These are phyloP conservation scores for Zaprionus lineosus DNA, from an alignment of 2,888 invertebrate genomes.

Conservation along the genomic window DNA sequence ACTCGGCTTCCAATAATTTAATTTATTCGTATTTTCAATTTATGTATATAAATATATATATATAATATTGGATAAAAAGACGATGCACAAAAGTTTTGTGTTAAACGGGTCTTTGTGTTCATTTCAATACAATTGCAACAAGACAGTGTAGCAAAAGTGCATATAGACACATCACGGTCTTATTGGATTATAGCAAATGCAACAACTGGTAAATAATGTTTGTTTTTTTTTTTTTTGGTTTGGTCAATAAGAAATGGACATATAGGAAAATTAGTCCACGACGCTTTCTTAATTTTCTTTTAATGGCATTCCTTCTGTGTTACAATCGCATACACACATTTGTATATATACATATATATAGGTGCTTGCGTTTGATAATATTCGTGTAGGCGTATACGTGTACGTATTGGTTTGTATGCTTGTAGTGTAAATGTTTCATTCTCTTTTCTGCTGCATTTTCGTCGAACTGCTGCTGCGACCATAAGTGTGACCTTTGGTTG, in stretches of 20 bases:
- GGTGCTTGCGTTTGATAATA: conserved; percentile 27
- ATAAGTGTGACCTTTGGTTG: conserved; percentile 52
- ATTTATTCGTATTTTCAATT: conserved; percentile 6
- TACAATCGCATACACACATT: conserved; percentile 31
- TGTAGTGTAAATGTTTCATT: conserved; percentile 43
- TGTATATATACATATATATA: conserved; percentile 20
- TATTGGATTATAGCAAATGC: conserved; percentile 57
- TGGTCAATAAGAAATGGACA: conserved; percentile 22
- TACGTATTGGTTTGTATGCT: conserved; percentile 3
- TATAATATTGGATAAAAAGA: background rate
- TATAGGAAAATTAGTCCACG: conserved; percentile 29
- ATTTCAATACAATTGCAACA: conserved; percentile 52
- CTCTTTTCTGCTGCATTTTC: conserved; percentile 57
- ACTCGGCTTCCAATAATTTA: conserved; percentile 38
- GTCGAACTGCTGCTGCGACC: conserved; percentile 43
- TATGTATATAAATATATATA: conserved; percentile 4
- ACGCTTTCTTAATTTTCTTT: conserved; percentile 43
- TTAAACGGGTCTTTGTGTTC: conserved; percentile 20
- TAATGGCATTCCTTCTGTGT: conserved; percentile 40
- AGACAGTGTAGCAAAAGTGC: conserved; percentile 27
- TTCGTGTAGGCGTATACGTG: conserved; percentile 46
- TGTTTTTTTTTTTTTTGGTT: conserved; percentile 11
- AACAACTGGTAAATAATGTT: conserved; percentile 55
- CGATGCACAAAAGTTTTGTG: background rate
- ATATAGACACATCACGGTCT: conserved; percentile 41